phyloP scores from a whole-genome alignment of 2,888 invertebrate species.

The Synanthedon myopaeformis region DNA sequence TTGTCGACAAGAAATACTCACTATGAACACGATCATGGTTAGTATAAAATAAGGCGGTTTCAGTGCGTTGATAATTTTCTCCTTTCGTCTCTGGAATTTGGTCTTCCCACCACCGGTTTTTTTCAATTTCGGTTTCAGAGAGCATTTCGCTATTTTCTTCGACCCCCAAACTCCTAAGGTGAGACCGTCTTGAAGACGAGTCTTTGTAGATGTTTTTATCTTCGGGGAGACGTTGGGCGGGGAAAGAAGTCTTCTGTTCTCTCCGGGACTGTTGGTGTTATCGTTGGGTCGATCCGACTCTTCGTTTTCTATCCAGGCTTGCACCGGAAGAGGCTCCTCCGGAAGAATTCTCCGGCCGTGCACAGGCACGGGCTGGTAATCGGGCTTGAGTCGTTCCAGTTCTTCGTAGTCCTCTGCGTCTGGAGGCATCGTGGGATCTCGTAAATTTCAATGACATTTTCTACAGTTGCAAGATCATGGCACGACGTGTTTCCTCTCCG shows the following conservation, averaged over 20 bases:
- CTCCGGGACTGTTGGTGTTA: constrained; percentile 13
- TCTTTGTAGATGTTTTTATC: constrained; percentile 13
- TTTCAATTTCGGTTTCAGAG: constrained; percentile 13
- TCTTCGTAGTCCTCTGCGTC: constrained; percentile 4
- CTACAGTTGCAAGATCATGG: not conserved
- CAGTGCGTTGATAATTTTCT: constrained; percentile 37
- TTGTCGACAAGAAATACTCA: constrained; percentile 26
- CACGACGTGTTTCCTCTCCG: not conserved
- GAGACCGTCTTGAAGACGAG: constrained; percentile 38
- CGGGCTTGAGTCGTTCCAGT: constrained; percentile 1
- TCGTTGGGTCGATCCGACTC: constrained; percentile 22
- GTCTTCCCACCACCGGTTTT: constrained; percentile 24
- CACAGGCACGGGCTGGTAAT: constrained; percentile 15
- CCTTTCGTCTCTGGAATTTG: constrained; percentile 41
- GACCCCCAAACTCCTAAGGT: constrained; percentile 31
- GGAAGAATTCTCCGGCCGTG: not conserved
- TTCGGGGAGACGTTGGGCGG: constrained; percentile 8
- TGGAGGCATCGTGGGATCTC: constrained; percentile 5
- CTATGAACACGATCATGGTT: constrained; percentile 46
- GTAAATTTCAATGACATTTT: not conserved
- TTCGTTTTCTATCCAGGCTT: constrained; percentile 47
- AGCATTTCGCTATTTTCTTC: constrained; percentile 18
- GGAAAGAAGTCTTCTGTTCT: not conserved
- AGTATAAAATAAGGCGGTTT: constrained; percentile 54
- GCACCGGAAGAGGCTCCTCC: constrained; percentile 19